Percentiles rank a stretch among this genome's conserved stretches.
These are phyloP conservation scores for Enteromius fasciolatus DNA, from an alignment of 2,797 vertebrate species.

Conservation along the genomic window DNA sequence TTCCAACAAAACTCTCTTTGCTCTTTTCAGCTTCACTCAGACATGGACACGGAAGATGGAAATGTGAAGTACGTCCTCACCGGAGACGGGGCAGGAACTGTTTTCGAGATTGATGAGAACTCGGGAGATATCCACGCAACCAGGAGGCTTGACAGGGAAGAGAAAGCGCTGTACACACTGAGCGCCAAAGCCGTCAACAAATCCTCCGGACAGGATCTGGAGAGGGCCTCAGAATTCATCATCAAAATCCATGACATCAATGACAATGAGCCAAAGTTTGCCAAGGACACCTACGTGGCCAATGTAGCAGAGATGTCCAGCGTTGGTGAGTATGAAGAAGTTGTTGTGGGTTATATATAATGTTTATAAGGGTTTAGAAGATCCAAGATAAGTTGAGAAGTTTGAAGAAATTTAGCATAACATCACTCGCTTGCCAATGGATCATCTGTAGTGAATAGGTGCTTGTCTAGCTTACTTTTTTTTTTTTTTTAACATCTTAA, in stretches of 20 bases:
- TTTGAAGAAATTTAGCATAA: neutral
- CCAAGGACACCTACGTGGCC: constrained; percentile 88
- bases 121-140: constrained; percentile 97
- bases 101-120: constrained; percentile 96
- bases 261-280: constrained; percentile 95
- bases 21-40: constrained; percentile 90
- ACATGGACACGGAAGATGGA: constrained; percentile 94
- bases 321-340: constrained; percentile 88
- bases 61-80: constrained; percentile 93
- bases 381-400: no score
- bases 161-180: constrained; percentile 91
- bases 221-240: constrained; percentile 95
- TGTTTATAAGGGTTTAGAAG: no score
- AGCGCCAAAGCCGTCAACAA: constrained; percentile 92
- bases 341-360: no score
- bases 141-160: constrained; percentile 95
- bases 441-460: neutral
- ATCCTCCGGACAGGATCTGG: constrained; percentile 88
- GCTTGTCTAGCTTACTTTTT: no score
- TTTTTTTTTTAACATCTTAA: no score
- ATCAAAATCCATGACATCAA: constrained; percentile 99
- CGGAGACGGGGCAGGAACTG: constrained; percentile 91
- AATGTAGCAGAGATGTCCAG: constrained; percentile 95
- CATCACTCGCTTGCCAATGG: neutral
- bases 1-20: constrained; percentile 45